Evolutionary conservation across 2,113 vertebrate species (phyloP).

Genomic region (Anarrhichthys ocellatus): DNA sequence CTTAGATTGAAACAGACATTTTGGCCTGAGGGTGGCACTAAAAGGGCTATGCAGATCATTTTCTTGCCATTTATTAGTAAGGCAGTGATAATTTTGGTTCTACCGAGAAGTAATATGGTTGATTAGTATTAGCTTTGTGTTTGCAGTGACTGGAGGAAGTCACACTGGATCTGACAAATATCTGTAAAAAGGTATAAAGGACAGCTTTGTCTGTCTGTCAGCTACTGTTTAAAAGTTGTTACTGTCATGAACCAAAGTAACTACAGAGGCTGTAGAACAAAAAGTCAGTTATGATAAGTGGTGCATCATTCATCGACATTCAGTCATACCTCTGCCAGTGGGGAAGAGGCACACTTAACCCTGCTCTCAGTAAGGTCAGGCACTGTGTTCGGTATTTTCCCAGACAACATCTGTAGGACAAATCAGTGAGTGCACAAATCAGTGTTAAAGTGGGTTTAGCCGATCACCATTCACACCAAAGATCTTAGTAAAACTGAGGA

Average conservation of each 20-base stretch:
- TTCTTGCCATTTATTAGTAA: not conserved
- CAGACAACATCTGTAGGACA: slow-evolving; percentile 82
- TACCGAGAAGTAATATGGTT: not conserved
- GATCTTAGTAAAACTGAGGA: not conserved
- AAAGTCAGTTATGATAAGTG: not conserved
- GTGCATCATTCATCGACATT: not conserved
- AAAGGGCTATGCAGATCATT: not conserved
- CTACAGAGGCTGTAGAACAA: not conserved
- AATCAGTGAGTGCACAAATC: too few relatives aligned
- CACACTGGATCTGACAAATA: not conserved
- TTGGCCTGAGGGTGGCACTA: not conserved
- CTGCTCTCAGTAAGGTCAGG: slow-evolving; percentile 86
- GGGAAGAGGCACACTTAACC: slow-evolving; percentile 87
- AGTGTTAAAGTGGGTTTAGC: not conserved
- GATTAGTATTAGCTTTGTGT: not conserved
- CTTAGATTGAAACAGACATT: not conserved
- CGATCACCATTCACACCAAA: not conserved
- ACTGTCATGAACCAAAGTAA: not conserved
- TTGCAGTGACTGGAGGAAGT: not conserved
- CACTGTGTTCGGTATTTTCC: slow-evolving; percentile 83
- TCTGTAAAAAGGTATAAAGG: not conserved
- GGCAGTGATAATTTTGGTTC: not conserved
- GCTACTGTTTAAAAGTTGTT: not conserved
- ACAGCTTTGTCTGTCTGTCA: not conserved
- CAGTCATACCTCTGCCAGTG: slow-evolving; percentile 87